Conservation (phyloP, 2,113 vertebrate species). For the Puntigrus tetrazona region DNA sequence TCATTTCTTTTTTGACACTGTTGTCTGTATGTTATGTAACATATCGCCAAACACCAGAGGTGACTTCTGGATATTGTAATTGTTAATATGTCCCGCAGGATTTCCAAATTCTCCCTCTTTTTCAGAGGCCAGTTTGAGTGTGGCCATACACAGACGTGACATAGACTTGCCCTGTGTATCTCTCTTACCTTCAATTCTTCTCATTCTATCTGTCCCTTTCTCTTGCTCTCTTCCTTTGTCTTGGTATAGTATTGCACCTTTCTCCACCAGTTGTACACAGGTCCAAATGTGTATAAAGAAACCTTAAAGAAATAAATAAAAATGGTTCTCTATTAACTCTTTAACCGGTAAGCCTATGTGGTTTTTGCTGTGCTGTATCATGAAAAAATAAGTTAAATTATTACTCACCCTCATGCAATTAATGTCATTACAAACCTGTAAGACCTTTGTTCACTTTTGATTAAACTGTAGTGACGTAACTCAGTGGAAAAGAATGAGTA, state of each 20-base stretch:
- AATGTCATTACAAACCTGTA: too few species aligned
- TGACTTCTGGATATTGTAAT: constrained; percentile 13
- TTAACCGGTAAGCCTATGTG: not conserved
- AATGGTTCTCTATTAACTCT: constrained; percentile 44
- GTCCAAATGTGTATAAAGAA: constrained; percentile 45
- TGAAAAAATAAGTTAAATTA: too few species aligned
- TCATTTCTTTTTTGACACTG: constrained; percentile 11
- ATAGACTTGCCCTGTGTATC: constrained; percentile 12
- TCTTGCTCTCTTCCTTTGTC: constrained; percentile 23
- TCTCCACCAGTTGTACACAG: constrained; percentile 27
- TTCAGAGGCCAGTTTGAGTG: constrained; percentile 19
- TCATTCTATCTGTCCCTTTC: constrained; percentile 1
- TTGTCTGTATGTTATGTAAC: constrained; percentile 9
- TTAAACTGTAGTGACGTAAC: too few species aligned
- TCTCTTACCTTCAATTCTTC: not conserved
- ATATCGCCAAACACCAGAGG: not conserved
- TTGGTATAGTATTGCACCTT: constrained; percentile 38
- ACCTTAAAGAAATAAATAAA: constrained; percentile 52
- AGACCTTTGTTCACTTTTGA: too few species aligned
- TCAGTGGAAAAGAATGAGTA: too few species aligned
- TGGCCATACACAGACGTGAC: constrained; percentile 1
- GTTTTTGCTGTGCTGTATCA: not conserved
- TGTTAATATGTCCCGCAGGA: not conserved
- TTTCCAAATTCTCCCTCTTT: not conserved
- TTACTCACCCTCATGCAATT: too few species aligned